Base-by-base conservation (phyloP, 1,140 invertebrate species). In the Eurytemora carolleeae region DNA sequence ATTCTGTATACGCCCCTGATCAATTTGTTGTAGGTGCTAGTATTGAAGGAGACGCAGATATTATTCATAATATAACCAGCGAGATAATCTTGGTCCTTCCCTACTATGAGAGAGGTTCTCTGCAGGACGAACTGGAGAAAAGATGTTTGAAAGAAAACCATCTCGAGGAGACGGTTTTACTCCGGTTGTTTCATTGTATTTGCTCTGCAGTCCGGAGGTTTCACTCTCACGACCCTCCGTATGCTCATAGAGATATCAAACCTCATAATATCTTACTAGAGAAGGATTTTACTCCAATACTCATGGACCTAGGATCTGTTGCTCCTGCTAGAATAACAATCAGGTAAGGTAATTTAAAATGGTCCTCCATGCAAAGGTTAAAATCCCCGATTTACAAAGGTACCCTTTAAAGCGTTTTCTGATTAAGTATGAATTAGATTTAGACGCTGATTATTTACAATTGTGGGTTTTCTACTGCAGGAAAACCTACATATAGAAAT, bases 291-390 rank as follows among this genome's bases (percentile, higher is more conserved):
- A 78, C 74, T 59, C 83, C 86, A 1, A 73, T 89, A 54, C 77
- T 90, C 61, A 88, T 90, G 79, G 87, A 91, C 73, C 76, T 58
- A 81, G 83, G 87, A 20, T 90, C 87, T 21, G 80, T 84, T 67
- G 78, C 83, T 21, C 77, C 77, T 64, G 85, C 85, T 0, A 76
- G 82, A 67, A 75, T 86, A 7, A 81, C 85, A 70, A 78, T 89
- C n/a, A 80, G 77, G 59, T 80, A 79, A 1, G 75, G 78, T 53
- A 76, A n/a, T n/a, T n/a, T n/a, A n/a, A n/a, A n/a, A n/a, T n/a
- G n/a, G n/a, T n/a, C n/a, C n/a, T n/a, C n/a, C n/a, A n/a, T n/a
- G n/a, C n/a, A n/a, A n/a, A n/a, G n/a, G n/a, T n/a, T n/a, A n/a
- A n/a, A n/a, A n/a, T n/a, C n/a, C n/a, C n/a, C n/a, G n/a, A n/a